phyloP scores from a whole-genome alignment of 2,113 vertebrate species.

The Chlamydotis undulata region DNA sequence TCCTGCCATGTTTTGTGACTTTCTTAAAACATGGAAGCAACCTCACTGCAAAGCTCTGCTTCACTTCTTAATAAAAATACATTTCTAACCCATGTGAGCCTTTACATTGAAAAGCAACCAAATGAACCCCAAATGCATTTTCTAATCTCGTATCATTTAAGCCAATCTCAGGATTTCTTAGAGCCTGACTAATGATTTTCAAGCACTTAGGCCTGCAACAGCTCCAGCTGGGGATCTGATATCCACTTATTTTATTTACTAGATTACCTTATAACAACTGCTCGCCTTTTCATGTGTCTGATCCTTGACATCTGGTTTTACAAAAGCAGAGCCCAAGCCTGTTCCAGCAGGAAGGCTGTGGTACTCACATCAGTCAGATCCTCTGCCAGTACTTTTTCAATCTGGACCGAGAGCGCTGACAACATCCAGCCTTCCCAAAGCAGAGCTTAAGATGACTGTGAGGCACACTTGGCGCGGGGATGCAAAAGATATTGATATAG shows the following conservation, averaged over 20 bases:
- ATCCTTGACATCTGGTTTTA: background rate
- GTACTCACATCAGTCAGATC: background rate
- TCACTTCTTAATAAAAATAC: background rate
- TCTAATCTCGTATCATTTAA: conserved; percentile 5
- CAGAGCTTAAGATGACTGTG: background rate
- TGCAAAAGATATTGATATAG: background rate
- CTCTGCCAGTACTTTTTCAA: background rate
- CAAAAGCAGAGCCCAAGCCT: background rate
- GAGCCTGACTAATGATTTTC: conserved; percentile 27
- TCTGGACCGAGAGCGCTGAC: background rate
- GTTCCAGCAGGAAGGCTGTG: background rate
- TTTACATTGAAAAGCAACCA: background rate
- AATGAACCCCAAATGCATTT: background rate
- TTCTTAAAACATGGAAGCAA: background rate
- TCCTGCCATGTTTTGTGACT: background rate
- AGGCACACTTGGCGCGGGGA: background rate
- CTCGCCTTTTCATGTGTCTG: background rate
- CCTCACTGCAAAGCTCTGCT: background rate
- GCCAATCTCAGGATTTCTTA: background rate
- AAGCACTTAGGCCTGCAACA: background rate
- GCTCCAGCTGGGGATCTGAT: background rate
- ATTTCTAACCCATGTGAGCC: background rate
- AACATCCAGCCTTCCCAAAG: background rate
- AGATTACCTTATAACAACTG: background rate
- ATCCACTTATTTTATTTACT: conserved; percentile 28